A percentile compares a stretch with the other conserved stretches of the same genome.
Evolutionary conservation across 2,888 invertebrate species (phyloP).

Genomic region (Hyalella azteca): DNA sequence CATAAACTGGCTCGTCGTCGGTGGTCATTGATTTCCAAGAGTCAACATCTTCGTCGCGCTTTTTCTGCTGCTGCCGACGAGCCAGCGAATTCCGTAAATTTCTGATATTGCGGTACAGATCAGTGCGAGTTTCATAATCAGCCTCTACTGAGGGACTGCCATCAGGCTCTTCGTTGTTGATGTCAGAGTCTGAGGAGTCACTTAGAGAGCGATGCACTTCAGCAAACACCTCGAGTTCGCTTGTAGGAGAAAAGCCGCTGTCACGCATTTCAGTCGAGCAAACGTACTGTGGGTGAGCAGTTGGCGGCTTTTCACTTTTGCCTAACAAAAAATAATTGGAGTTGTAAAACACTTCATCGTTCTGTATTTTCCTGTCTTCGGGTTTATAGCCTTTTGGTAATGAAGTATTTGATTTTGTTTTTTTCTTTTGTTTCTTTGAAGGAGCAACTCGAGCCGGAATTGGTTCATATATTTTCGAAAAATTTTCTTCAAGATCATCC

Average conservation of each 20-base stretch:
- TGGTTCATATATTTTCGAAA: constrained; percentile 60
- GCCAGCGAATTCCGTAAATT: constrained; percentile 49
- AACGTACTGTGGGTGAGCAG: neutral
- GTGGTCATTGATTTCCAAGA: constrained; percentile 44
- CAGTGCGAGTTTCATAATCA: constrained; percentile 55
- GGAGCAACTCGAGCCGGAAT: constrained; percentile 47
- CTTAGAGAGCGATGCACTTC: constrained; percentile 49
- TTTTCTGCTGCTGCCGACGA: constrained; percentile 36
- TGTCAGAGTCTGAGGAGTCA: constrained; percentile 40
- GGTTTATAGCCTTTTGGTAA: constrained; percentile 54
- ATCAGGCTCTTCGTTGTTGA: constrained; percentile 39
- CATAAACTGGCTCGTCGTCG: constrained; percentile 50
- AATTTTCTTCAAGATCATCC: constrained; percentile 59
- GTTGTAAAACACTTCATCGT: constrained; percentile 42
- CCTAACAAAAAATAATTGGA: neutral
- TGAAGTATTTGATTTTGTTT: constrained; percentile 48
- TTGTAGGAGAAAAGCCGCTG: constrained; percentile 18
- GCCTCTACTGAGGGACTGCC: constrained; percentile 49
- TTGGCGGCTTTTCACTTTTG: neutral
- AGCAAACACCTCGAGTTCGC: constrained; percentile 50
- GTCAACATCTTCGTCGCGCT: constrained; percentile 42
- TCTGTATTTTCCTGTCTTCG: constrained; percentile 51
- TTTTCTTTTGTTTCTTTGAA: neutral
- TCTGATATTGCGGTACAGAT: constrained; percentile 54
- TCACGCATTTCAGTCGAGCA: neutral